Percentiles rank a stretch among this genome's conserved stretches.
phyloP scores from a whole-genome alignment of 30 jellyfish, hydroid and myxozoan genomes.

The Aurelia coerulea region DNA sequence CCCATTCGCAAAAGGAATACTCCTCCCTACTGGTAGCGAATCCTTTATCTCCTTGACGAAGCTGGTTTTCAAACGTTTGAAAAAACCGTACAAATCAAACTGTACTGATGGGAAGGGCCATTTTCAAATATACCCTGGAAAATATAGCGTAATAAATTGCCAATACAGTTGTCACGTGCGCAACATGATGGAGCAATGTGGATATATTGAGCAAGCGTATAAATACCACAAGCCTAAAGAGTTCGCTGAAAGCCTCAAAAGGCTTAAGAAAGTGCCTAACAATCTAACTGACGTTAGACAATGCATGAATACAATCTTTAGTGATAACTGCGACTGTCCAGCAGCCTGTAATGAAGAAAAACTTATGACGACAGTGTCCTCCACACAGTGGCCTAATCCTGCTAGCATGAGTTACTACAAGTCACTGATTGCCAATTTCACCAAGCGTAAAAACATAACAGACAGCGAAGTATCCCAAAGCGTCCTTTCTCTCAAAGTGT shows the following conservation, averaged over 20 bases:
- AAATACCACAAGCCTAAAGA: constrained; percentile 51
- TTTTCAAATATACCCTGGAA: constrained; percentile 43
- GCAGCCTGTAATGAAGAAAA: constrained; percentile 33
- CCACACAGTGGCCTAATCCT: constrained; percentile 57
- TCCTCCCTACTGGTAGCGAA: constrained; percentile 40
- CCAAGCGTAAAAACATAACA: constrained; percentile 28
- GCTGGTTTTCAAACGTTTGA: constrained; percentile 20
- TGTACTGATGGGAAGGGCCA: constrained; percentile 42
- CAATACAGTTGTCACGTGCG: constrained; percentile 42
- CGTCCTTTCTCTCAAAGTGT: constrained; percentile 13
- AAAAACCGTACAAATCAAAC: constrained; percentile 42
- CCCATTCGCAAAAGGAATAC: constrained; percentile 34
- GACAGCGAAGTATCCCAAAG: constrained; percentile 20
- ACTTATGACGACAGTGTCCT: constrained; percentile 1
- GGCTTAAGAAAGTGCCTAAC: neutral
- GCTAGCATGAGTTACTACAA: constrained; percentile 23
- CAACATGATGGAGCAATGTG: constrained; percentile 38
- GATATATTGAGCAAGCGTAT: constrained; percentile 16
- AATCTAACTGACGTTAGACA: neutral
- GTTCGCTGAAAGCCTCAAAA: constrained; percentile 37
- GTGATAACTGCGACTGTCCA: constrained; percentile 15
- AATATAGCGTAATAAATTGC: constrained; percentile 33
- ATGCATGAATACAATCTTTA: neutral
- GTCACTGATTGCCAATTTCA: constrained; percentile 17
- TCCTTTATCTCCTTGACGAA: constrained; percentile 11